Conservation (phyloP, 2,888 invertebrate species). For the Drosophila greeni region DNA sequence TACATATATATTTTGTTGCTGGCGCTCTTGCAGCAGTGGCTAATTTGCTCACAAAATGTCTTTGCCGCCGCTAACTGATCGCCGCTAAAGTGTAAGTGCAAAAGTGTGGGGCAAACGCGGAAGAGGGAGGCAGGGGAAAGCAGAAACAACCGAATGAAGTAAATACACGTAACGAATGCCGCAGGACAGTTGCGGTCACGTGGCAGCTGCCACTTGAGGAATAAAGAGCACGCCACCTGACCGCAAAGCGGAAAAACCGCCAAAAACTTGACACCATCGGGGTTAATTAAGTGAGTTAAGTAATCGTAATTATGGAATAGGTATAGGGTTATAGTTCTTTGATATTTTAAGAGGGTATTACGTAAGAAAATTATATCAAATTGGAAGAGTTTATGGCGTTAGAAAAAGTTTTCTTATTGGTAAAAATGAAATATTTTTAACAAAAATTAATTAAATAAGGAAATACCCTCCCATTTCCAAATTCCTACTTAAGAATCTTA, state of each 20-base stretch:
- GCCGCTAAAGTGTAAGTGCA: constrained; percentile 30
- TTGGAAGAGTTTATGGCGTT: neutral
- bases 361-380: neutral
- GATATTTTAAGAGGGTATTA: neutral
- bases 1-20: constrained; percentile 5
- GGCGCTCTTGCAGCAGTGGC: constrained; percentile 30
- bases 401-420: too few relatives aligned
- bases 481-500: neutral
- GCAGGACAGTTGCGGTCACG: constrained; percentile 38
- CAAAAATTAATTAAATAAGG: neutral
- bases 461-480: neutral
- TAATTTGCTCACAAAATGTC: constrained; percentile 55
- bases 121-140: neutral
- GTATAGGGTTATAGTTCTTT: neutral
- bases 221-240: neutral
- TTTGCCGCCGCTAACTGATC: constrained; percentile 27
- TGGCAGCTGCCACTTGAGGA: constrained; percentile 31
- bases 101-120: neutral
- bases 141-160: neutral
- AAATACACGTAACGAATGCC: constrained; percentile 3
- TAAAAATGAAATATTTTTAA: neutral
- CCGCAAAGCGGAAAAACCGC: constrained; percentile 28
- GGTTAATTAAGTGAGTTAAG: neutral
- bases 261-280: constrained; percentile 11
- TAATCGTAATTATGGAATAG: neutral